Conservation (phyloP, 2,888 invertebrate species). For the Steinernema hermaphroditum region DNA sequence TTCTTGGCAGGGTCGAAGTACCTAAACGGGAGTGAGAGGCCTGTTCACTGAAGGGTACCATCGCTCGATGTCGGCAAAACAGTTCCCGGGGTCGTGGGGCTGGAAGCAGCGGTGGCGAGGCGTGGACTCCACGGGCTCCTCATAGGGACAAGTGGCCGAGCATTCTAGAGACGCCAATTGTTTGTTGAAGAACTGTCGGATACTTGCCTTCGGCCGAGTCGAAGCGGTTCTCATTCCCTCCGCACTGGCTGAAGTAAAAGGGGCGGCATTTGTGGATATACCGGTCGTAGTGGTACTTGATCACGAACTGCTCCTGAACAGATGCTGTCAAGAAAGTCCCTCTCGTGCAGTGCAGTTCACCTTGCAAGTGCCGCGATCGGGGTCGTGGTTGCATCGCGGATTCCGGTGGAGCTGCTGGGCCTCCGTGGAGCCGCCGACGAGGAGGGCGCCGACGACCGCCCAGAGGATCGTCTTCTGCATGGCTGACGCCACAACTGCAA, state of each 20-base stretch:
- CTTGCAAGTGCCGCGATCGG: constrained; percentile 56
- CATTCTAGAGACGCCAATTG: constrained; percentile 47
- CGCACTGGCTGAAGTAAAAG: constrained; percentile 57
- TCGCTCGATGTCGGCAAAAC: constrained; percentile 53
- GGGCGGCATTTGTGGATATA: constrained; percentile 54
- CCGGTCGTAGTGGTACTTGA: constrained; percentile 57
- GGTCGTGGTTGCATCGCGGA: constrained; percentile 52
- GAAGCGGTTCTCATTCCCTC: constrained; percentile 55
- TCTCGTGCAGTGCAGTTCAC: too few species aligned
- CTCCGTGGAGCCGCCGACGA: neutral
- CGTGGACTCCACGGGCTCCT: constrained; percentile 38
- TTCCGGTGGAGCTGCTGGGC: constrained; percentile 37
- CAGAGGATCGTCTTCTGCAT: neutral
- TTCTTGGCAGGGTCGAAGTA: constrained; percentile 50
- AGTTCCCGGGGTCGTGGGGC: constrained; percentile 52
- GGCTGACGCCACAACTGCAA: neutral
- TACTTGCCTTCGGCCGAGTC: constrained; percentile 49
- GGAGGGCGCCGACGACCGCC: neutral
- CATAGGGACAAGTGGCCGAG: constrained; percentile 46
- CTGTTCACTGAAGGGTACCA: constrained; percentile 38
- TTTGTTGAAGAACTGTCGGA: neutral
- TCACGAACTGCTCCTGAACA: constrained; percentile 40
- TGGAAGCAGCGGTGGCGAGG: constrained; percentile 50
- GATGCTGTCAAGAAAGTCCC: too few species aligned
- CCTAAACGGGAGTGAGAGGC: neutral